These are phyloP conservation scores for Rhynchonycteris naso DNA, from an alignment of 2,797 vertebrate species.

Conservation along the genomic window DNA sequence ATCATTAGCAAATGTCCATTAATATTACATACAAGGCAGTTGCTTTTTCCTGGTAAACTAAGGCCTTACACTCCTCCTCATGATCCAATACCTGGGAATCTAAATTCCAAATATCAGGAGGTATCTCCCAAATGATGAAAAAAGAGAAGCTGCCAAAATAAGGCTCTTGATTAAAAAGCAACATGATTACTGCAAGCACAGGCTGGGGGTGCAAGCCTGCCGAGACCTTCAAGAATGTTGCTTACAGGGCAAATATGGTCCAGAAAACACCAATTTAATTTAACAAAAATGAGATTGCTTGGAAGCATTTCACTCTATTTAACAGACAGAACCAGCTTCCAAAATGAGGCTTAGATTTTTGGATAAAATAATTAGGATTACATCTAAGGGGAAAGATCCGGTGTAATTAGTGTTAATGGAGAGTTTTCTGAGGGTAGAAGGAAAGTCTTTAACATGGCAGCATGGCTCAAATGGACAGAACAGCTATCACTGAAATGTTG, in stretches of 20 bases:
- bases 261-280: slow-evolving; percentile 69
- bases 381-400: slow-evolving; percentile 45
- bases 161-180: slow-evolving; percentile 81
- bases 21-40: not conserved
- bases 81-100: not conserved
- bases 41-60: not conserved
- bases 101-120: slow-evolving; percentile 57
- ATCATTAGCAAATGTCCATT: not conserved
- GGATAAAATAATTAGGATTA: slow-evolving; percentile 66
- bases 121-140: slow-evolving; percentile 70
- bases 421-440: slow-evolving; percentile 8
- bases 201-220: slow-evolving; percentile 42
- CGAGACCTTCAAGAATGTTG: slow-evolving; percentile 59
- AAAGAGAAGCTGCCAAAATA: slow-evolving; percentile 40
- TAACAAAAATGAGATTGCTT: slow-evolving; percentile 69
- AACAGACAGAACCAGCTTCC: slow-evolving; percentile 71
- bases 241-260: slow-evolving; percentile 54
- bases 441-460: not conserved
- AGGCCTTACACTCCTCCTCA: not conserved
- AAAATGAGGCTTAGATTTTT: slow-evolving; percentile 63
- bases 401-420: slow-evolving; percentile 54
- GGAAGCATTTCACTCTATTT: slow-evolving; percentile 53
- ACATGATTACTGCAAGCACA: slow-evolving; percentile 61
- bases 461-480: not conserved
- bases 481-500: not conserved